These are phyloP conservation scores for Mirounga angustirostris DNA, from an alignment of 2,113 vertebrate species.

Conservation along the genomic window DNA sequence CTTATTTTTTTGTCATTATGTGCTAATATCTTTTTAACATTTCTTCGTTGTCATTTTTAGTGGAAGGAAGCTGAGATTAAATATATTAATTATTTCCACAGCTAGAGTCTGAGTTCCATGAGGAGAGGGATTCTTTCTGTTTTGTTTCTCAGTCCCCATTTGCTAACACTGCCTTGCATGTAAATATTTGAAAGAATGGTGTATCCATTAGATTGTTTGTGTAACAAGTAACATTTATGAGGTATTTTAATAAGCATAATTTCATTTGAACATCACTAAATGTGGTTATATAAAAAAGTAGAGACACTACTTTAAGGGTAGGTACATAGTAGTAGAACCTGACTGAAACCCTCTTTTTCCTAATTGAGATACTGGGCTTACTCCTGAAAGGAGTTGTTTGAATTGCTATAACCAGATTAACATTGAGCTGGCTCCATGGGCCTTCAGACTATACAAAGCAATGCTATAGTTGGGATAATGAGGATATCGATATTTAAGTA, in stretches of 20 bases:
- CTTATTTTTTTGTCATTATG: background rate
- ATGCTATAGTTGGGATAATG: background rate
- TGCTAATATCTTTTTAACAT: background rate
- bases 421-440: background rate
- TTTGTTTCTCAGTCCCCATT: background rate
- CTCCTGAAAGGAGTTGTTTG: background rate
- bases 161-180: background rate
- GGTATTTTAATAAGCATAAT: background rate
- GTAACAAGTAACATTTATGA: background rate
- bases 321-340: background rate
- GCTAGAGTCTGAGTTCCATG: background rate
- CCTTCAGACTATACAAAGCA: background rate
- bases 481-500: background rate
- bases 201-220: background rate
- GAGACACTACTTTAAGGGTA: background rate
- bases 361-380: background rate
- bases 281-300: slow-evolving; percentile 23
- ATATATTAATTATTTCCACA: background rate
- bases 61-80: background rate
- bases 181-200: slow-evolving; percentile 37
- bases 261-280: background rate
- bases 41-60: background rate
- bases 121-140: background rate
- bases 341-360: background rate
- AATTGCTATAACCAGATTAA: background rate